Evolutionary conservation across 2,888 invertebrate genomes (phyloP), one percentile per base, ranked within the genome.

Genomic region (Platycheirus rosarum): DNA sequence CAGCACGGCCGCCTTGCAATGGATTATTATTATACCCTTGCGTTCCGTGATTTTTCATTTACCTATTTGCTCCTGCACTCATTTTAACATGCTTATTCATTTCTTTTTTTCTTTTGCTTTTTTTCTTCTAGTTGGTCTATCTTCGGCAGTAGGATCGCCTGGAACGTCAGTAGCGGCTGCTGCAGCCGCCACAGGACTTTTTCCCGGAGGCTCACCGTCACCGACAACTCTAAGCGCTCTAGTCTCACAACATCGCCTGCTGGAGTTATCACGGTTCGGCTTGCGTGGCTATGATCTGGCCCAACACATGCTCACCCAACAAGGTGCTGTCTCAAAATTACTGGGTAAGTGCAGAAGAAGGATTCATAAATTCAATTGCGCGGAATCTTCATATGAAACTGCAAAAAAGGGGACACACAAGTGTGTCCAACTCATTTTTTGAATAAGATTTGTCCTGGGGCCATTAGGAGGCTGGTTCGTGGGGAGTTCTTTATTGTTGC

Each of bases 321-420:
- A 97, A 92, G 97, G 97, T 87, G 97, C 97, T 88, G 97, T 96
- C 87, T 96, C 96, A 86, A 97, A 97, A 92, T 92, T 97, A 89
- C 92, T 97, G 89, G 97, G 97, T 97, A 91, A 95, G 95, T 91
- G 53, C 57, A 48, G 16, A 40, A 44, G 49, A 76, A 55, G 62
- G 66, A 71, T 60, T 77, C 60, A 82, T 82, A 82, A 82, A 82
- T 82, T 82, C 60, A 69, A 65, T 57, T 44, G 9, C 23, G 7
- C 16, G 46, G 51, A 48, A 57, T 70, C 37, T 42, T 32, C 0
- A n/a, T 13, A 8, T 2, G 13, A 7, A 4, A 13, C 9, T 2
- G 0, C 3, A 9, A 16, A 63, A 16, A 11, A 14, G 32, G 18
- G 37, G 23, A 14, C 20, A 18, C 2, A n/a, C 44, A 20, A 46